Conservation (phyloP, 2,797 vertebrate species). For the Argentina silus region DNA sequence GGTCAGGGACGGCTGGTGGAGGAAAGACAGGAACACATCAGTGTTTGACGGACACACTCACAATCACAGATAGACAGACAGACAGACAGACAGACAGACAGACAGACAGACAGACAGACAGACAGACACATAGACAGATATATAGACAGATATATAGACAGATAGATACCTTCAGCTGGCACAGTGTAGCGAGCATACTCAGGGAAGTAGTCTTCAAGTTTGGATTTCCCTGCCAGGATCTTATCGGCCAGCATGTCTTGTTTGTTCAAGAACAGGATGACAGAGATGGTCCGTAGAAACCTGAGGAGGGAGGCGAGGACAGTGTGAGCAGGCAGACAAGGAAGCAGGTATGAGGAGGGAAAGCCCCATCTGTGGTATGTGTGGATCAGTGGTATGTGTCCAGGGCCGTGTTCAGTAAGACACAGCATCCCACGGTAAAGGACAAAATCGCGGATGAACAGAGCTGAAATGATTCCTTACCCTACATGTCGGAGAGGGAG, state of each 20-base stretch:
- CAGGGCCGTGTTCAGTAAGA: too few relatives aligned
- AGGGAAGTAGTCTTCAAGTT: slow-evolving; percentile 98
- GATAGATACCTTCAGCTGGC: slow-evolving; percentile 85
- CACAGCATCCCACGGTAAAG: too few relatives aligned
- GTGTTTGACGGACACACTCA: too few relatives aligned
- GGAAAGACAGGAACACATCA: slow-evolving; percentile 12
- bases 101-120: slow-evolving; percentile 11
- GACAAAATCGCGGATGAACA: too few relatives aligned
- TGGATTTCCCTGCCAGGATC: slow-evolving; percentile 96
- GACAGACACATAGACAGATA: background rate
- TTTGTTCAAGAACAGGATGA: slow-evolving; percentile 98
- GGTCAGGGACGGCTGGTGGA: slow-evolving; percentile 86
- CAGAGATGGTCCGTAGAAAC: slow-evolving; percentile 96
- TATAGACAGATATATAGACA: slow-evolving; percentile 1
- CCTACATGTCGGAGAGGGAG: too few relatives aligned
- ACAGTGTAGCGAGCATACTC: slow-evolving; percentile 91
- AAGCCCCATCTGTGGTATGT: too few relatives aligned
- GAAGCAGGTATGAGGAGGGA: too few relatives aligned
- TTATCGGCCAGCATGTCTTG: slow-evolving; percentile 98
- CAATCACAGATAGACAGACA: background rate
- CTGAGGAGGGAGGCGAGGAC: slow-evolving; percentile 63
- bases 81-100: background rate
- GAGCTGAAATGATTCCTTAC: too few relatives aligned
- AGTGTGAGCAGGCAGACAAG: too few relatives aligned
- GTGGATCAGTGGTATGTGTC: background rate